A percentile compares a stretch with the other conserved stretches of the same genome.
Conservation (phyloP, 1,140 invertebrate species). For the Bombyx mandarina region DNA sequence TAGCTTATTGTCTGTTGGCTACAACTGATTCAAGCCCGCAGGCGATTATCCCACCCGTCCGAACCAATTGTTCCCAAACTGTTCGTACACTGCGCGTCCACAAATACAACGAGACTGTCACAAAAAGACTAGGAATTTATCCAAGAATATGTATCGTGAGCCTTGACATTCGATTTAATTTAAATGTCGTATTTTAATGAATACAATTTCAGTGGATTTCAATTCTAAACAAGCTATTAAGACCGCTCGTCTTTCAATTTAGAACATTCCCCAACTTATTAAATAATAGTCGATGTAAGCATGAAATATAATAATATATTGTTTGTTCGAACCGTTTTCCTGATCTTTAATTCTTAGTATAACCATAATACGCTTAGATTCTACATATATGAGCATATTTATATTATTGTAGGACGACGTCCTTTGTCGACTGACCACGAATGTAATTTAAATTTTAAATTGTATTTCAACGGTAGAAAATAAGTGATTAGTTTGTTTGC, state of each 20-base stretch:
- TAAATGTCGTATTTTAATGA: constrained; percentile 7
- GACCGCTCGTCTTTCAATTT: constrained; percentile 3
- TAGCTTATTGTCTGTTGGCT: constrained; percentile 12
- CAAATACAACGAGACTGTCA: neutral
- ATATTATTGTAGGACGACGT: too few species aligned
- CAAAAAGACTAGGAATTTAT: neutral
- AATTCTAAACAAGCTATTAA: constrained; percentile 6
- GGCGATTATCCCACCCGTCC: constrained; percentile 18
- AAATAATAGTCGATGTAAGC: too few species aligned
- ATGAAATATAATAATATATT: too few species aligned
- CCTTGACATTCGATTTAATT: constrained; percentile 13
- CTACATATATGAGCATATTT: too few species aligned
- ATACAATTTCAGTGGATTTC: constrained; percentile 10
- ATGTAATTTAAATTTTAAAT: too few species aligned
- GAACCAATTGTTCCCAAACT: constrained; percentile 19
- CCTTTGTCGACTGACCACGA: too few species aligned
- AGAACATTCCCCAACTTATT: too few species aligned
- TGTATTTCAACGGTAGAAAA: too few species aligned
- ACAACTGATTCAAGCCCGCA: constrained; percentile 7
- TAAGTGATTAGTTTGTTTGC: too few species aligned
- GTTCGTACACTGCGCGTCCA: constrained; percentile 2
- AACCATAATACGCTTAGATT: too few species aligned
- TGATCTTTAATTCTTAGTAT: too few species aligned
- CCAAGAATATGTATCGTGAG: constrained; percentile 10
- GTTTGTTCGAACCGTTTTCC: too few species aligned